phyloP scores from a whole-genome alignment of 2,888 invertebrate genomes.

The Xanthorhoe spadicearia region DNA sequence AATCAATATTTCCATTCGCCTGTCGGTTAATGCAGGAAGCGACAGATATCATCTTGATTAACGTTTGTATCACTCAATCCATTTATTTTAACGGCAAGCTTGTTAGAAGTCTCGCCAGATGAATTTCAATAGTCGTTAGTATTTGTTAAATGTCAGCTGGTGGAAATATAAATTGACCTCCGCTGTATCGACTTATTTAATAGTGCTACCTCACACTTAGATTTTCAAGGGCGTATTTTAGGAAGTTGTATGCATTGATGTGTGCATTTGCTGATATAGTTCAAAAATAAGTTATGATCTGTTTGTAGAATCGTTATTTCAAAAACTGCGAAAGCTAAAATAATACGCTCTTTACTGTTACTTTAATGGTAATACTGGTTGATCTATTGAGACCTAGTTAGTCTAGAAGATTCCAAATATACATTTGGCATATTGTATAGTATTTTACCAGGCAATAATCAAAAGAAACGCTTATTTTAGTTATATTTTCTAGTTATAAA shows the following conservation, averaged over 20 bases:
- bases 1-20: conserved; percentile 26
- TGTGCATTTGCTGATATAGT: no score
- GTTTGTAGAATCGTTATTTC: no score
- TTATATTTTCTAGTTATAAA: background rate
- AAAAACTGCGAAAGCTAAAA: no score
- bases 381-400: no score
- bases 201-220: background rate
- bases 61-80: conserved; percentile 57
- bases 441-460: no score
- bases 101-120: conserved; percentile 52
- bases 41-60: conserved; percentile 61
- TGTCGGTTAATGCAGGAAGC: conserved; percentile 52
- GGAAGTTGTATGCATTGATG: no score
- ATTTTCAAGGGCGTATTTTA: no score
- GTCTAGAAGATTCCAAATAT: no score
- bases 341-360: no score
- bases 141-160: conserved; percentile 28
- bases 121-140: conserved; percentile 62
- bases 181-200: background rate
- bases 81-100: conserved; percentile 50
- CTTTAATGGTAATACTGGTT: no score
- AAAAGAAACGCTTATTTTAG: background rate
- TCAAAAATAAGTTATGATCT: no score
- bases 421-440: no score
- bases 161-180: conserved; percentile 6